Evolutionary conservation across 2,888 invertebrate genomes (phyloP).

Genomic region (Amiota mariae): DNA sequence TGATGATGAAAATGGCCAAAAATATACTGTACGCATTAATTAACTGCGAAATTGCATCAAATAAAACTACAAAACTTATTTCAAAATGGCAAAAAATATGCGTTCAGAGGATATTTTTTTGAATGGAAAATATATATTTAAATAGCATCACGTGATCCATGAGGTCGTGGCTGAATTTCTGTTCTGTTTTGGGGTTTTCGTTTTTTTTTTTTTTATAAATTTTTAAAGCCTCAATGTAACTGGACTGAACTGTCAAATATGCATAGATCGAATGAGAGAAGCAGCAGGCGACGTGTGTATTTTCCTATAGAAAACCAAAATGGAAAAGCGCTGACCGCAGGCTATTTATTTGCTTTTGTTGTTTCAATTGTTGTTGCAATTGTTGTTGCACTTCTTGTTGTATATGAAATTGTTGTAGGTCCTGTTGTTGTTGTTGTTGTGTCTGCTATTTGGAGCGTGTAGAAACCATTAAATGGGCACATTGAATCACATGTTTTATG

Average conservation of each 20-base stretch:
- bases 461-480: slow-evolving; percentile 20
- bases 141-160: no score
- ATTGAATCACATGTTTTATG: background rate
- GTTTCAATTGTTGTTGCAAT: background rate
- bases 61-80: no score
- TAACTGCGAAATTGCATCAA: slow-evolving; percentile 16
- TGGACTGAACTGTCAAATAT: slow-evolving; percentile 3
- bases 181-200: background rate
- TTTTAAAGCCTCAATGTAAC: background rate
- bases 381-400: slow-evolving; percentile 8
- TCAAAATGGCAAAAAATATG: no score
- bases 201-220: background rate
- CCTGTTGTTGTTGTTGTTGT: slow-evolving; percentile 1
- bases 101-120: no score
- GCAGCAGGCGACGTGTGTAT: background rate
- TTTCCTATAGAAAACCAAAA: background rate
- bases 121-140: no score
- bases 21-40: slow-evolving; percentile 23
- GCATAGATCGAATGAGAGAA: background rate
- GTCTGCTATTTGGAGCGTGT: slow-evolving; percentile 29
- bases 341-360: slow-evolving; percentile 21
- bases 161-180: no score
- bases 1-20: background rate
- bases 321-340: slow-evolving; percentile 12
- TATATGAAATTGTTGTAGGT: background rate